Base-by-base conservation (phyloP, 1,140 invertebrate genomes). In the Battus philenor region DNA sequence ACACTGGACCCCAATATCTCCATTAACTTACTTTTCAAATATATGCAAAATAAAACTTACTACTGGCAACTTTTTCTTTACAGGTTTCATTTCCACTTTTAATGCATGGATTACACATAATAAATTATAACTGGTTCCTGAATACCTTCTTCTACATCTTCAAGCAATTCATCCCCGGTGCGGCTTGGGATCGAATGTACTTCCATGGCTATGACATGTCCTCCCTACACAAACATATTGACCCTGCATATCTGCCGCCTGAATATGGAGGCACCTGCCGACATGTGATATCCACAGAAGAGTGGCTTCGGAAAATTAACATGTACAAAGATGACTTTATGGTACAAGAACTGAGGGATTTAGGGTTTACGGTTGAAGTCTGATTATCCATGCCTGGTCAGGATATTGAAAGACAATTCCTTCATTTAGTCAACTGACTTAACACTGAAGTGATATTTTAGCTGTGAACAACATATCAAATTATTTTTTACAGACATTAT, bases 81-180 rank as follows among this genome's bases (percentile, higher is more conserved):
- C 61, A 91, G 87, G 90, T 90, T 0, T 88, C 90, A 8, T 93
- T 93, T 62, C 93, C 93, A 0, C 89, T 94, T 52, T 90, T 90
- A 17, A 91, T 90, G 4, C 82, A 92, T 47, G 90, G 91, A 0
- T 87, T 94, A 10, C 93, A 94, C 75, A 91, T 95, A 13, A 82
- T 94, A 0, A 89, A 92, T 54, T 92, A 94, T 68, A 92, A 91
- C 1, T 94, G 92, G 91, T 70, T 93, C 0, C 92, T 94, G 53
- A 91, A 93, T 54, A 90, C 91, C 1, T 90, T 92, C 17, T 94
- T 90, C 63, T 76, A 75, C 47, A 16, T 94, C 2, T 94, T 94
- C 69, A 93, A 93, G 63, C 93, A 93, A 2, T 88, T 94, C 16
- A 79, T 94, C 11, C 90, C 91, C 43, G 69, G 88, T 6, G 80